Evolutionary conservation across 1,140 invertebrate genomes (phyloP), one percentile per base, ranked within the genome.

Genomic region (Babylonia areolata): DNA sequence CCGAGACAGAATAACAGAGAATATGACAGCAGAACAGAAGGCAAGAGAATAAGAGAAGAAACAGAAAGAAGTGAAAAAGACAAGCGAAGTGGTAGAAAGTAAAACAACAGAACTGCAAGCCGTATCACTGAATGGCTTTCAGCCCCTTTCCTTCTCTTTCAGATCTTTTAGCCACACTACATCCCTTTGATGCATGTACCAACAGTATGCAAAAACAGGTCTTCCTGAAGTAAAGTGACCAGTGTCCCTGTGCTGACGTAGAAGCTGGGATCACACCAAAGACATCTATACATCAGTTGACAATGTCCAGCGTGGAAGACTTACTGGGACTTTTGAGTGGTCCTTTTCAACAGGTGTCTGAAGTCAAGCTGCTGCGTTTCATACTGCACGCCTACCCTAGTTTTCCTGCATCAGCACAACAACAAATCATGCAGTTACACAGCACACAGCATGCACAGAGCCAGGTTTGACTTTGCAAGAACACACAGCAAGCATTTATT

Each of bases 321-420:
- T 91, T 88, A 91, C 91, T 88, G 90, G 20, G 89, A 83, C 75
- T 87, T 89, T 17, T 80, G 54, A 31, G 75, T 75, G 31, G 88
- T 77, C 46, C 85, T 73, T 78, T 88, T 89, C 31, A 90, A 84
- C 12, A 90, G 58, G 40, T 89, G 85, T 84, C 91, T 87, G 82
- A 89, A 92, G 84, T 92, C 91, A 33, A 88, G 69, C 77, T 92
- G 91, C 54, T 91, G 82, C 12, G 84, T 84, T 80, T 88, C 87
- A 89, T 81, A 84, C 42, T 88, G 71, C 39, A 92, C 89, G 39
- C 90, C 90, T 86, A 90, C 91, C 75, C 89, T 91, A 77, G 91
- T 92, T 87, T 89, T 89, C 82, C 91, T 92, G 89, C 71, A 33
- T 78, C 12, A 75, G 15, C 33, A 82, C 23, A 71, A 9, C 28